A percentile compares a stretch with the other conserved stretches of the same genome.
These are phyloP conservation scores for Bradypus variegatus DNA, from an alignment of 2,797 vertebrate species.

Conservation along the genomic window DNA sequence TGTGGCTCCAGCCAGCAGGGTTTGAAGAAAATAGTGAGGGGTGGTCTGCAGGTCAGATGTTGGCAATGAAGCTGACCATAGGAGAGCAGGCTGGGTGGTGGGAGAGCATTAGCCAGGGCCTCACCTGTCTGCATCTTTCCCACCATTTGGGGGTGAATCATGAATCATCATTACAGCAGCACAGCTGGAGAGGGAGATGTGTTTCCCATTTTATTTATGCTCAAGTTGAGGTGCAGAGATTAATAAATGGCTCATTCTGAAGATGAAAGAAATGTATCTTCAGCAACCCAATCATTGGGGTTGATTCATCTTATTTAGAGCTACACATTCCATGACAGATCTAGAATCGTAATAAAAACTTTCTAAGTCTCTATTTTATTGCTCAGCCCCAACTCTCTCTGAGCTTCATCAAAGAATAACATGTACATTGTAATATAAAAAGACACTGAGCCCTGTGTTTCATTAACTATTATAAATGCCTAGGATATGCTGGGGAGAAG, in stretches of 20 bases:
- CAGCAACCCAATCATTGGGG: accelerated
- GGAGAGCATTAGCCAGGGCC: accelerated
- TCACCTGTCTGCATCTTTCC: background rate
- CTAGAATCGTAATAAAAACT: background rate
- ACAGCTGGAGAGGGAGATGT: no score
- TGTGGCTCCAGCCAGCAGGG: no score
- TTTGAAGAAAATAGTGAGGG: background rate
- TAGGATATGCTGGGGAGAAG: background rate
- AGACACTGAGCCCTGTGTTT: background rate
- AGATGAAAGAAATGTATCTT: background rate
- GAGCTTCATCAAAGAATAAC: background rate
- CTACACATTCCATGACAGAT: background rate
- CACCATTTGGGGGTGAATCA: no score
- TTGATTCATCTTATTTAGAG: background rate
- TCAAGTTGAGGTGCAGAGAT: background rate
- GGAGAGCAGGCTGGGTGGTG: no score
- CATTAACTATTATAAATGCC: background rate
- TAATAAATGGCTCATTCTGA: background rate
- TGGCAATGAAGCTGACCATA: background rate
- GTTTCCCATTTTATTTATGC: background rate
- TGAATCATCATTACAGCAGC: background rate
- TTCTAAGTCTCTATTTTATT: background rate
- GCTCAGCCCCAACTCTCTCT: background rate
- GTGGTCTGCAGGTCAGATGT: background rate
- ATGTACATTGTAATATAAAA: no score